Evolutionary conservation across 2,113 vertebrate genomes (phyloP).

Genomic region (Otus sunia): DNA sequence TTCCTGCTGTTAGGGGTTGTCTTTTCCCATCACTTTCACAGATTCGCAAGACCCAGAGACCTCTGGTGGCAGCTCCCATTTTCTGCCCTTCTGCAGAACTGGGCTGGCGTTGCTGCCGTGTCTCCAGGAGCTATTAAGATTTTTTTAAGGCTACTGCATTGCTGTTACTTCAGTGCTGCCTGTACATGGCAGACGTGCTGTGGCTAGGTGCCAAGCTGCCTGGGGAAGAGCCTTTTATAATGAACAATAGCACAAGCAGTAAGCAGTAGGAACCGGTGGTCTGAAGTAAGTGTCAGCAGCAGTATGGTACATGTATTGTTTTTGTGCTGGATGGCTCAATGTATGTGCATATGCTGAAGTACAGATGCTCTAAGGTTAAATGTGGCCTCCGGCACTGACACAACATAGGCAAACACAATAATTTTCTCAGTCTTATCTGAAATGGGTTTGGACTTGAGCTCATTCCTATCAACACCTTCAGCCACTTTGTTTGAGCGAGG

Average conservation of each 20-base stretch:
- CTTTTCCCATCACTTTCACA: neutral
- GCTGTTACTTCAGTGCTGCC: neutral
- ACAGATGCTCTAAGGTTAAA: neutral
- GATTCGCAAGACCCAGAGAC: neutral
- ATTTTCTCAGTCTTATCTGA: neutral
- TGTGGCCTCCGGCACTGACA: neutral
- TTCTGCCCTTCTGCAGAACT: neutral
- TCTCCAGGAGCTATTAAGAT: neutral
- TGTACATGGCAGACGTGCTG: neutral
- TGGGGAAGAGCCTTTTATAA: neutral
- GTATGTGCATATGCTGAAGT: neutral
- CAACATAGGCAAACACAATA: neutral
- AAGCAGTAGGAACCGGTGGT: neutral
- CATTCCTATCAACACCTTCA: neutral
- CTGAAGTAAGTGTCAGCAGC: neutral
- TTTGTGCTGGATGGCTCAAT: neutral
- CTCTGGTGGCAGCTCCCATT: neutral
- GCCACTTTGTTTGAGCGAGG: neutral
- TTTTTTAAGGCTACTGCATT: neutral
- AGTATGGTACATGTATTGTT: neutral
- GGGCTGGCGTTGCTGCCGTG: rapidly evolving
- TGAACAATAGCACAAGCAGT: neutral
- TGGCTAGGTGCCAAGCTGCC: neutral
- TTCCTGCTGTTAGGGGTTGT: neutral
- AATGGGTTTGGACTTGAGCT: neutral